These are phyloP conservation scores for Ornithoptera alexandrae DNA, from an alignment of 2,888 invertebrate species.

Conservation along the genomic window DNA sequence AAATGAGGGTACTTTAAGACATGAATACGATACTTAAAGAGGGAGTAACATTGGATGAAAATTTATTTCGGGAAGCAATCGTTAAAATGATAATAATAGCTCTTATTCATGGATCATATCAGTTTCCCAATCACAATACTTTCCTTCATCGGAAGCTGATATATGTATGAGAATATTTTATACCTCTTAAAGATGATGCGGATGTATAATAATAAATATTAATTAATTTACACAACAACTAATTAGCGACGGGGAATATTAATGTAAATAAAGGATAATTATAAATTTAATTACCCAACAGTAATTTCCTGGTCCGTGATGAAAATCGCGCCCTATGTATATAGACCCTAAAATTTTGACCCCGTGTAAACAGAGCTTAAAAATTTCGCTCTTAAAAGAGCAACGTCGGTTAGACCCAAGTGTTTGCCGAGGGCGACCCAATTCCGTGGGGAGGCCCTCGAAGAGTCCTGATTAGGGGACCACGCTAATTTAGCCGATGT, in stretches of 20 bases:
- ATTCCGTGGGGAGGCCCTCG: constrained; percentile 17
- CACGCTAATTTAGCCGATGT: constrained; percentile 15
- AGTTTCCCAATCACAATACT: too few species aligned
- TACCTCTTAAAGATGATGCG: background rate
- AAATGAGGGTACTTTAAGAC: too few species aligned
- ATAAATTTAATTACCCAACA: constrained; percentile 3
- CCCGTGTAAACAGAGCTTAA: constrained; percentile 25
- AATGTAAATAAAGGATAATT: background rate
- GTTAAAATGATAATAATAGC: too few species aligned
- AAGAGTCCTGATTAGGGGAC: constrained; percentile 17
- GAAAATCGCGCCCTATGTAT: constrained; percentile 15
- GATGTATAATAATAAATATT: background rate
- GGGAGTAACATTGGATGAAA: too few species aligned
- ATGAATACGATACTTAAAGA: too few species aligned
- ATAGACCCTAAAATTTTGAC: constrained; percentile 18
- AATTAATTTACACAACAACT: background rate
- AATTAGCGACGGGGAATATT: background rate
- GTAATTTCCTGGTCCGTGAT: background rate
- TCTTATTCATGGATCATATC: too few species aligned
- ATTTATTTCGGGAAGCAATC: too few species aligned
- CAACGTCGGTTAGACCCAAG: constrained; percentile 39
- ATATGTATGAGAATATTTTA: background rate
- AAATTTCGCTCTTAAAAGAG: constrained; percentile 36
- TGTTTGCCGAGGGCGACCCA: constrained; percentile 42
- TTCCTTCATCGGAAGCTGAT: too few species aligned